Evolutionary conservation across 2,113 vertebrate genomes (phyloP).

Genomic region (Malurus alboscapulatus): DNA sequence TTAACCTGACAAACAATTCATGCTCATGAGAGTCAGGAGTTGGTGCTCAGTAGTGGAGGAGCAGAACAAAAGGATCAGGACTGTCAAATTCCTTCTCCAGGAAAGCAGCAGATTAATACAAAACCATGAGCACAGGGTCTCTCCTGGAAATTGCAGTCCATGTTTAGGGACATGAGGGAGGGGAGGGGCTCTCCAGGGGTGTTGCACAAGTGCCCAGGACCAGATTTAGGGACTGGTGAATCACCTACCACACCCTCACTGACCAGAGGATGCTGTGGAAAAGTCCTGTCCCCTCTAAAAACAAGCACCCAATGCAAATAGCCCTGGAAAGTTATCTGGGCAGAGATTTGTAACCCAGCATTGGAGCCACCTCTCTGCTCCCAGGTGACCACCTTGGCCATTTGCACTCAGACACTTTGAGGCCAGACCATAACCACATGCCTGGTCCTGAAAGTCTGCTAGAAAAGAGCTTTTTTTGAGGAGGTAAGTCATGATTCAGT

Average conservation of each 20-base stretch:
- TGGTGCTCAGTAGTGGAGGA: background rate
- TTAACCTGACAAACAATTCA: background rate
- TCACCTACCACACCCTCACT: background rate
- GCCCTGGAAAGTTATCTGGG: background rate
- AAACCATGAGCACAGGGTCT: background rate
- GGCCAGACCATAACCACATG: background rate
- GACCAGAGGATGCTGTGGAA: background rate
- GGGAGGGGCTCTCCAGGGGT: background rate
- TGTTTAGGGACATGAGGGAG: background rate
- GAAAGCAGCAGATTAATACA: background rate
- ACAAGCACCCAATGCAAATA: background rate
- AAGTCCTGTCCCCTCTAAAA: background rate
- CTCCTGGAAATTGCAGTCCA: background rate
- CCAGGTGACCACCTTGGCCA: background rate
- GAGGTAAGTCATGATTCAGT: conserved; percentile 56
- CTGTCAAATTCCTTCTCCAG: background rate
- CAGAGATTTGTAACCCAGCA: background rate
- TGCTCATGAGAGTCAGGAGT: background rate
- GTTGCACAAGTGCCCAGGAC: background rate
- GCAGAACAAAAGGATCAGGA: background rate
- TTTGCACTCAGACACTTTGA: background rate
- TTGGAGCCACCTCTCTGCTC: background rate
- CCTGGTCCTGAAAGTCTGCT: conserved; percentile 76
- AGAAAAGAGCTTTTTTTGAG: conserved; percentile 75
- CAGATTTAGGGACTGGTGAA: rapidly evolving